phyloP scores from a whole-genome alignment of 1,140 invertebrate species.

The Acromyrmex charruanus region DNA sequence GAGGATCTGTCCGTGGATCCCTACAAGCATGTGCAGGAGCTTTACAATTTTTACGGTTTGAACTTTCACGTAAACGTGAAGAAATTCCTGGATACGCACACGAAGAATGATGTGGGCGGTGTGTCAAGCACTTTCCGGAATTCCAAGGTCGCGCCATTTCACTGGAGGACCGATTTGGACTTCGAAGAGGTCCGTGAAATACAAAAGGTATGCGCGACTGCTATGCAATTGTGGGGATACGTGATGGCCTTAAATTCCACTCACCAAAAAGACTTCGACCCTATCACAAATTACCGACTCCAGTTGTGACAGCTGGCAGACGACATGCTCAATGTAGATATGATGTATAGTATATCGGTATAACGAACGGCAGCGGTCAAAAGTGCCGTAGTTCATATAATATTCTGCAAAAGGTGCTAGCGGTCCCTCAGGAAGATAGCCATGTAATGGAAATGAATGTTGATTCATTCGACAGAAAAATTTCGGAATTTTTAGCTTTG shows the following conservation, averaged over 20 bases:
- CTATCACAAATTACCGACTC: conserved; percentile 84
- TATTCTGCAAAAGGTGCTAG: conserved; percentile 58
- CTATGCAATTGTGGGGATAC: conserved; percentile 95
- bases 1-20: conserved; percentile 94
- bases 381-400: conserved; percentile 61
- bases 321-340: conserved; percentile 49
- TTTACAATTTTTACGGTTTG: conserved; percentile 93
- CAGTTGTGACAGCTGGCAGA: conserved; percentile 73
- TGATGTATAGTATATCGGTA: conserved; percentile 69
- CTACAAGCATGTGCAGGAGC: conserved; percentile 89
- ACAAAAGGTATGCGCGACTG: conserved; percentile 89
- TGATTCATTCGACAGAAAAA: conserved; percentile 35
- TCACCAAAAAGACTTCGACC: conserved; percentile 88
- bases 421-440: conserved; percentile 27
- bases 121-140: conserved; percentile 94
- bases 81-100: conserved; percentile 93
- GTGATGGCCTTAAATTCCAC: conserved; percentile 85
- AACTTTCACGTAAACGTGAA: conserved; percentile 90
- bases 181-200: conserved; percentile 90
- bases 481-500: conserved; percentile 14
- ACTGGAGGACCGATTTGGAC: conserved; percentile 93
- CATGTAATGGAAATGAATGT: conserved; percentile 15
- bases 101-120: conserved; percentile 92
- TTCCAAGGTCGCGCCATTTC: conserved; percentile 93
- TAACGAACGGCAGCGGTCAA: conserved; percentile 47